phyloP scores from a whole-genome alignment of 2,113 vertebrate species.

The Datnioides undecimradiatus region DNA sequence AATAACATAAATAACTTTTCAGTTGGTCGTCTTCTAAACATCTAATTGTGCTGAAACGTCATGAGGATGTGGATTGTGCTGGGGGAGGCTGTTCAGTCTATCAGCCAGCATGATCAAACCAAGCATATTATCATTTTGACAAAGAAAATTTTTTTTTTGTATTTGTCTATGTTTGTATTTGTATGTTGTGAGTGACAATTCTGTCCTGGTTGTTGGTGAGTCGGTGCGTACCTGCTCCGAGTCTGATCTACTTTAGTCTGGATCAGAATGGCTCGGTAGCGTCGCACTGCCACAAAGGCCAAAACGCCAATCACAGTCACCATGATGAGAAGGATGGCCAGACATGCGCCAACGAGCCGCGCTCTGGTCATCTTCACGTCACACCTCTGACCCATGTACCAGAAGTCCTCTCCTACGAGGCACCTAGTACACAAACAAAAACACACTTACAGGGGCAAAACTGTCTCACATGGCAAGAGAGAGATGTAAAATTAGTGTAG shows the following conservation, averaged over 20 bases:
- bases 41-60: background rate
- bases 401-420: slow-evolving; percentile 89
- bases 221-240: slow-evolving; percentile 87
- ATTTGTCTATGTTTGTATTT: no score
- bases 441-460: background rate
- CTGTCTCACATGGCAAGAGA: background rate
- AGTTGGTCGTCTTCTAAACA: background rate
- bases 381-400: slow-evolving; percentile 90
- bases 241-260: slow-evolving; percentile 91
- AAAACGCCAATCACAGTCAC: slow-evolving; percentile 76
- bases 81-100: background rate
- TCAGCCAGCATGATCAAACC: no score
- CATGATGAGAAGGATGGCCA: slow-evolving; percentile 82
- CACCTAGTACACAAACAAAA: slow-evolving; percentile 79
- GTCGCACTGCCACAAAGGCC: slow-evolving; percentile 82
- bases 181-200: no score
- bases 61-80: background rate
- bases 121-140: no score
- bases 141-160: no score
- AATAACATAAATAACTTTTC: no score
- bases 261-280: slow-evolving; percentile 87
- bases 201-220: no score
- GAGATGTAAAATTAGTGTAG: background rate
- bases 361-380: slow-evolving; percentile 87
- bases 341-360: slow-evolving; percentile 82